These are phyloP conservation scores for Mungos mungo DNA, from an alignment of 2,113 vertebrate species.

Conservation along the genomic window DNA sequence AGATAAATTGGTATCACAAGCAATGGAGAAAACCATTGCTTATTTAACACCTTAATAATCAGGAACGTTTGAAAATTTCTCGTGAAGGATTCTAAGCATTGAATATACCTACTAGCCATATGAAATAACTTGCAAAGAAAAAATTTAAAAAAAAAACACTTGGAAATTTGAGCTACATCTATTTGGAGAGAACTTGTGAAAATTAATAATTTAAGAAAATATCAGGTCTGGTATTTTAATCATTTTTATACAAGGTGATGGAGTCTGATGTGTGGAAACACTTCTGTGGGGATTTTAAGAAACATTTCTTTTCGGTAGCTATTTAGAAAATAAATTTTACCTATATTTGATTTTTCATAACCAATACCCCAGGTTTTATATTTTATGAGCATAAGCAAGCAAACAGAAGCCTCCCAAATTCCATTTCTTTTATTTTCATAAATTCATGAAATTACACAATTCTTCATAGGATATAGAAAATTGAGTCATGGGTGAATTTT, in stretches of 20 bases:
- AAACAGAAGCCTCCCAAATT: constrained; percentile 47
- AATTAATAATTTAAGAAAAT: constrained; percentile 64
- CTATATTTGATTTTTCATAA: constrained; percentile 43
- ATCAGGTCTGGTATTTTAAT: constrained; percentile 34
- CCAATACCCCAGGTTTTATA: constrained; percentile 17
- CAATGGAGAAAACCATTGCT: constrained; percentile 17
- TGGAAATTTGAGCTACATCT: constrained; percentile 18
- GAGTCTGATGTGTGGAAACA: neutral
- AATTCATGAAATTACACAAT: constrained; percentile 39
- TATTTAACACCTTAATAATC: constrained; percentile 50
- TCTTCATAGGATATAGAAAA: constrained; percentile 41
- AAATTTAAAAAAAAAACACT: neutral
- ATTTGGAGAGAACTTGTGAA: constrained; percentile 21
- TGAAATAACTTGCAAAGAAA: constrained; percentile 53
- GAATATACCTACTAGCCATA: constrained; percentile 42
- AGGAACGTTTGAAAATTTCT: constrained; percentile 51
- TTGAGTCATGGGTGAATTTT: constrained; percentile 13
- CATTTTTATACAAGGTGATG: constrained; percentile 9
- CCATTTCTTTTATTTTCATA: constrained; percentile 45
- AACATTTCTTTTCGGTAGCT: constrained; percentile 51
- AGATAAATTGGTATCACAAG: constrained; percentile 51
- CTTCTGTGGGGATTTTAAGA: constrained; percentile 13
- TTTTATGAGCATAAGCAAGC: constrained; percentile 48
- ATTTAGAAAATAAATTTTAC: constrained; percentile 54
- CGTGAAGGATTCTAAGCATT: constrained; percentile 42